Conservation (phyloP, 2,113 vertebrate species). For the Narcine bancroftii region DNA sequence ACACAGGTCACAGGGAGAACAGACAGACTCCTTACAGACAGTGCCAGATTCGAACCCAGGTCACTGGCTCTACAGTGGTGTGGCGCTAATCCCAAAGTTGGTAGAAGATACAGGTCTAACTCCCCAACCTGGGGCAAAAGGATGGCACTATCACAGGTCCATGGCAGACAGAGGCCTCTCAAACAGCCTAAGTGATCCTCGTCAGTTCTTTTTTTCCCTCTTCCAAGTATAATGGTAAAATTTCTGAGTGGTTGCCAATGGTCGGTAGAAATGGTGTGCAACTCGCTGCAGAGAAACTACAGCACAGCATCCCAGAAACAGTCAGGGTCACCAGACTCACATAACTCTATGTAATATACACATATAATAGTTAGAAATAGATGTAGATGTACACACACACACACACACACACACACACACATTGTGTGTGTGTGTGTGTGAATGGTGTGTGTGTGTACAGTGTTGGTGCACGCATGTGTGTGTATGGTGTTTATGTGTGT, state of each 20-base stretch:
- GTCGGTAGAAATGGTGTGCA: background rate
- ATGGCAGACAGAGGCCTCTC: background rate
- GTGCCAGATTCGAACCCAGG: too few species aligned
- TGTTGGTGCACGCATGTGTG: background rate
- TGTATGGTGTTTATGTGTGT: background rate
- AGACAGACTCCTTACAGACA: too few species aligned
- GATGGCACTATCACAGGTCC: background rate
- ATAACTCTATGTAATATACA: background rate
- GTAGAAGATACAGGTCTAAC: background rate
- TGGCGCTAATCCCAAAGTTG: too few species aligned
- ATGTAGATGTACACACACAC: background rate
- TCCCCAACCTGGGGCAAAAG: background rate
- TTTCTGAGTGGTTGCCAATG: background rate
- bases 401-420: background rate
- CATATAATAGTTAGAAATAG: too few species aligned
- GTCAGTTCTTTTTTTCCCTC: background rate
- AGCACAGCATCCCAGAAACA: background rate
- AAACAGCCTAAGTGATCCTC: background rate
- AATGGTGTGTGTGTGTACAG: too few species aligned
- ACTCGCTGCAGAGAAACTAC: too few species aligned
- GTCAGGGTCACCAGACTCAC: background rate
- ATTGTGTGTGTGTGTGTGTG: too few species aligned
- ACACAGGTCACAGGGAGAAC: too few species aligned
- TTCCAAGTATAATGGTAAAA: background rate
- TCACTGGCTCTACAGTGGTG: too few species aligned